Conservation (phyloP, 2,113 vertebrate genomes). For the Semnopithecus entellus region DNA sequence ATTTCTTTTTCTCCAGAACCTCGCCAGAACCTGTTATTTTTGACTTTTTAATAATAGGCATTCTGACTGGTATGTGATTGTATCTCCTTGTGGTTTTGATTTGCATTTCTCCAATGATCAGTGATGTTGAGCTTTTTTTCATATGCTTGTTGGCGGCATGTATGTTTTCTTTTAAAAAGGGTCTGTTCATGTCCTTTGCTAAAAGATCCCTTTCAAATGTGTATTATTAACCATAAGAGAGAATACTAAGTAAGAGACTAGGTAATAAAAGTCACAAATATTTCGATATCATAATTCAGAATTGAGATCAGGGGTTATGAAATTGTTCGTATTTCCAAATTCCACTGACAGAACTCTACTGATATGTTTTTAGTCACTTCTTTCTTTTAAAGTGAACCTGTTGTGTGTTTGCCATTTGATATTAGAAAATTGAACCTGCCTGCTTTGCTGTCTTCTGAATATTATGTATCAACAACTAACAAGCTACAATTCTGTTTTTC, state of each 20-base stretch:
- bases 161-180: no score
- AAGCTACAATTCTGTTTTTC: not conserved
- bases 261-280: not conserved
- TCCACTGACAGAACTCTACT: not conserved
- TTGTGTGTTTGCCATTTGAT: not conserved
- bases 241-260: not conserved
- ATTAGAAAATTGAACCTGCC: constrained; percentile 26
- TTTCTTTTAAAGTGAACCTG: not conserved
- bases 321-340: not conserved
- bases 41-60: no score
- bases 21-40: no score
- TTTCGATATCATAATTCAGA: not conserved
- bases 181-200: no score
- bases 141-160: no score
- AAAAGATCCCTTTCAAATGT: not conserved
- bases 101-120: no score
- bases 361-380: not conserved
- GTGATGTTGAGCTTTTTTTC: no score
- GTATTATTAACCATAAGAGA: not conserved
- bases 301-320: not conserved
- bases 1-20: no score
- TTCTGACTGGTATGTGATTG: no score
- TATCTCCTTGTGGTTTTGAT: no score
- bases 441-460: not conserved
- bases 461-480: not conserved